These are phyloP conservation scores for human DNA, from an alignment of 2,113 vertebrate genomes.

Conservation along the genomic window GRCh38 chr12:39614501-39615000, in stretches of 20 bases:
- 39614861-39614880: background rate
- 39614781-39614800: background rate
- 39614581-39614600: background rate
- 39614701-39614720: background rate
- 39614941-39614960: constrained; percentile 43
- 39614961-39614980: background rate
- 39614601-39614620: background rate
- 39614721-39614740: constrained; percentile 38
- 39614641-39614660: constrained; percentile 28
- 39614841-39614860: background rate
- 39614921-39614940: background rate
- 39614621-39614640: background rate
- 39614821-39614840: background rate
- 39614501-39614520: background rate
- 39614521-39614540: background rate
- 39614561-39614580: background rate
- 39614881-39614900: constrained; percentile 4
- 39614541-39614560: background rate
- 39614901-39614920: background rate
- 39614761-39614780: background rate
- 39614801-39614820: background rate
- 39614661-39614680: background rate
- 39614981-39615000: background rate
- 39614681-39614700: background rate
- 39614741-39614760: constrained; percentile 6